Base-by-base conservation (phyloP, 2,888 invertebrate species). In the Loripinus fragilis region DNA sequence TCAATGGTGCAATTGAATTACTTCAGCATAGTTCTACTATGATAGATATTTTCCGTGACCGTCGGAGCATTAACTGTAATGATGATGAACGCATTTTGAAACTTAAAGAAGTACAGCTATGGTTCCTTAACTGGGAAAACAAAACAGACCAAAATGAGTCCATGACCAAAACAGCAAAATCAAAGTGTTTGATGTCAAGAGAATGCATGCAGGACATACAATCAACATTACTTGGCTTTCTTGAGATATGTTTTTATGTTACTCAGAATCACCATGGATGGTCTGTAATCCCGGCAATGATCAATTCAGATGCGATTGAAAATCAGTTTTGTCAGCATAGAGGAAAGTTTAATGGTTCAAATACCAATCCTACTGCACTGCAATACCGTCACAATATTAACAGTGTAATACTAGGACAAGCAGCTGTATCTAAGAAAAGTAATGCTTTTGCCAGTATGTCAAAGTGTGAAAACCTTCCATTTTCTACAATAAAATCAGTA, bases 271-370 rank as follows among this genome's bases (percentile, higher is more conserved):
- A 64, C 20, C 33, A 38, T 55, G 76, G 80, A 2, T 52, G 41
- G 23, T 80, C 76, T 23, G 25, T 82, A 23, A 64, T 68, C 23
- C 83, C 78, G 35, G 77, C 75, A 25, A 74, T 78, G 70, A 70
- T 83, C 0, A 83, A 83, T 38, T 83, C 82, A n/a, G 79, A 83
- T 64, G 60, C 76, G n/a, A 74, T 83, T 28, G 83, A 83, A 52
- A 83, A 80, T 55, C 48, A 71, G 7, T 79, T 83, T 42, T 77
- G 75, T 42, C 79, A 79, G 50, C 76, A 82, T 15, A 35, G 76
- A 30, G 74, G 76, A 20, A 79, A 67, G 45, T 81, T 66, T 41
- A 76, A 82, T 72, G 79, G 82, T 15, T 55, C 65, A 66, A 82
- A 76, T 42, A 79, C 76, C 8, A 82, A 82, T 60, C 82, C 82